Evolutionary conservation across 2,888 invertebrate species (phyloP).

Genomic region (Agonum fuliginosum): DNA sequence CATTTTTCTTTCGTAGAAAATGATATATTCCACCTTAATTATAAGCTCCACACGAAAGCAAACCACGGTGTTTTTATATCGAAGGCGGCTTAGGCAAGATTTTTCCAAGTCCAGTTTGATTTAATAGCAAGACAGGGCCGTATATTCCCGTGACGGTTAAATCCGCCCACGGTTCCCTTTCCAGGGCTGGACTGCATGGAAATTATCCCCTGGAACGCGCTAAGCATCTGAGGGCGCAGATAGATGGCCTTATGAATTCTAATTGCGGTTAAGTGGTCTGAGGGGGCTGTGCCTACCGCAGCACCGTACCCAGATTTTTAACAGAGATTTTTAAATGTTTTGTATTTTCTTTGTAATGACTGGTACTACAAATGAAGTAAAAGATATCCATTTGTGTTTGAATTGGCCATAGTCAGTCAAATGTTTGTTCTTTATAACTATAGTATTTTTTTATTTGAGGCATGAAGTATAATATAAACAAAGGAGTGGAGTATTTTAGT

Average conservation of each 20-base stretch:
- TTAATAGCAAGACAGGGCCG: conserved; percentile 52
- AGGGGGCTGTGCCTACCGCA: too few relatives aligned
- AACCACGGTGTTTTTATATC: not conserved
- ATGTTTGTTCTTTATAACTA: too few relatives aligned
- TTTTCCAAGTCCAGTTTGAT: conserved; percentile 42
- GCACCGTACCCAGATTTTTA: too few relatives aligned
- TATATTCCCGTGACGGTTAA: conserved; percentile 37
- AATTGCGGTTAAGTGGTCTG: conserved; percentile 58
- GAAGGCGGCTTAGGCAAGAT: conserved; percentile 36
- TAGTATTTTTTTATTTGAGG: too few relatives aligned
- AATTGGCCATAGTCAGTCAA: too few relatives aligned
- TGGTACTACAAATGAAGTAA: too few relatives aligned
- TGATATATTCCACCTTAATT: conserved; percentile 28
- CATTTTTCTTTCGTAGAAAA: not conserved
- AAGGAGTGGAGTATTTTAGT: too few relatives aligned
- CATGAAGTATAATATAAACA: too few relatives aligned
- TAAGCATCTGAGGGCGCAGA: conserved; percentile 52
- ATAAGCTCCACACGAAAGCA: not conserved
- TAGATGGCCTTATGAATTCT: conserved; percentile 59
- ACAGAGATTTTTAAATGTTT: too few relatives aligned
- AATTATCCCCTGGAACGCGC: conserved; percentile 43
- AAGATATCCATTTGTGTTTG: too few relatives aligned
- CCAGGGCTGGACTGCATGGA: conserved; percentile 28
- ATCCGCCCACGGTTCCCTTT: conserved; percentile 55
- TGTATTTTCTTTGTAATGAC: too few relatives aligned